These are phyloP conservation scores for Colletes gigas DNA, from an alignment of 1,140 invertebrate genomes.

Conservation along the genomic window DNA sequence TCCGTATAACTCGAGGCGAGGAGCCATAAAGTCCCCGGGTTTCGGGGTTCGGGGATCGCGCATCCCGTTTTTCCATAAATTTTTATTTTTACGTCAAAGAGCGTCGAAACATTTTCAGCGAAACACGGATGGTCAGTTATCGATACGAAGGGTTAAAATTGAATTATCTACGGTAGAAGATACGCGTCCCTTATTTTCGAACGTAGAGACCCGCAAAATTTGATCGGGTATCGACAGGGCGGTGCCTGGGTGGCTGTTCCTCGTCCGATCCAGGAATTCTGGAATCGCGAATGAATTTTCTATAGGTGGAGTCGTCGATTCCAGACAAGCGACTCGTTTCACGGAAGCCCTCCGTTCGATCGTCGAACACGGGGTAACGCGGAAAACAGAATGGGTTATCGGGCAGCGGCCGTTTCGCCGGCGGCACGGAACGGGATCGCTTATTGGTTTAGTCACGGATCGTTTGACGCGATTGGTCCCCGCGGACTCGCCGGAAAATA, in stretches of 20 bases:
- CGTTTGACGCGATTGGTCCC: constrained; percentile 64
- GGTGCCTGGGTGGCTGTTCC: too few relatives aligned
- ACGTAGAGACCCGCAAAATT: too few relatives aligned
- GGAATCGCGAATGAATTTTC: not conserved
- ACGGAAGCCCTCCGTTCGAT: constrained; percentile 6
- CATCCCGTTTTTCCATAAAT: too few relatives aligned
- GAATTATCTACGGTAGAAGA: too few relatives aligned
- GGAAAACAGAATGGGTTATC: constrained; percentile 30
- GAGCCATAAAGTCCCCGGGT: not conserved
- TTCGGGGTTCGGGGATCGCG: too few relatives aligned
- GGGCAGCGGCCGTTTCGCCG: constrained; percentile 31
- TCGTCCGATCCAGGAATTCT: not conserved
- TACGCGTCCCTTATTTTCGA: too few relatives aligned
- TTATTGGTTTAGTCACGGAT: constrained; percentile 73
- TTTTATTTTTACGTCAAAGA: too few relatives aligned
- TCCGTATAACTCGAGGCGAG: not conserved
- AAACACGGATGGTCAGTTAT: too few relatives aligned
- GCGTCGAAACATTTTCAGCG: too few relatives aligned
- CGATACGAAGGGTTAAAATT: too few relatives aligned
- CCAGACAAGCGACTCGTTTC: not conserved
- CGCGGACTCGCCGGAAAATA: constrained; percentile 44
- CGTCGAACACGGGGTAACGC: not conserved
- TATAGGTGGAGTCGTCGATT: not conserved
- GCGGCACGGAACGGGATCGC: constrained; percentile 51
- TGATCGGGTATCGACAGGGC: too few relatives aligned